Base-by-base conservation (phyloP, 2,797 vertebrate species). In the Ctenochaetus hawaiiensis region DNA sequence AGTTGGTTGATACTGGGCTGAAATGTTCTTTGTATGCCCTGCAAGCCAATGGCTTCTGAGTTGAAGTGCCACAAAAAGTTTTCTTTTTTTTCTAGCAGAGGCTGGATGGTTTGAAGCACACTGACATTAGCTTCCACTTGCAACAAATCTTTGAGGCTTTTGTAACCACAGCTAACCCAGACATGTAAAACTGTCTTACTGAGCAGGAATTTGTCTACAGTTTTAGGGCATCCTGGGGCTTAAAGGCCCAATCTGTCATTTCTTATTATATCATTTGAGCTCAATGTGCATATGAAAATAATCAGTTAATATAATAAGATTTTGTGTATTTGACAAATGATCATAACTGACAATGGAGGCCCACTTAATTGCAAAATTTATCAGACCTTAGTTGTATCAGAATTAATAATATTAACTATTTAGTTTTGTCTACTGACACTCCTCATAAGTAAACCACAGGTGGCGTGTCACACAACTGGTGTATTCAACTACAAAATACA, bases 11-110 rank as follows among this genome's bases (percentile, higher is more conserved):
- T 67, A 66, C 68, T 59, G 3, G 12, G 57, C 37, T 69, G 56
- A 88, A 82, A 85, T 73, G 22, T 39, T 10, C 65, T 78, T 62
- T 49, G 43, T 43, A 8, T 18, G 49, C 26, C 67, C 72, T 20
- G 60, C 52, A 45, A 70, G 18, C 61, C 57, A 5, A 43, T 16
- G 30, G 58, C 51, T 58, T 72, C 49, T 47, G 49, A 71, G 58
- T 63, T 67, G 16, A 72, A 71, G 75, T 56, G 71, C 6, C 51
- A 79, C 61, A 82, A 47, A 70, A 53, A 75, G 26, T 13, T 57
- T 69, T 30, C 26, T 30, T 30, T 30, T 30, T 78, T 78, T 77
- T 76, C 73, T 67, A 52, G 39, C 43, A 53, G 22, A 18, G 1
- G 2, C 0, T 0, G 23, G 53, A 47, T 20, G 49, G 43, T 67